phyloP scores from a whole-genome alignment of 2,888 invertebrate species.

The Dendrolimus pini region DNA sequence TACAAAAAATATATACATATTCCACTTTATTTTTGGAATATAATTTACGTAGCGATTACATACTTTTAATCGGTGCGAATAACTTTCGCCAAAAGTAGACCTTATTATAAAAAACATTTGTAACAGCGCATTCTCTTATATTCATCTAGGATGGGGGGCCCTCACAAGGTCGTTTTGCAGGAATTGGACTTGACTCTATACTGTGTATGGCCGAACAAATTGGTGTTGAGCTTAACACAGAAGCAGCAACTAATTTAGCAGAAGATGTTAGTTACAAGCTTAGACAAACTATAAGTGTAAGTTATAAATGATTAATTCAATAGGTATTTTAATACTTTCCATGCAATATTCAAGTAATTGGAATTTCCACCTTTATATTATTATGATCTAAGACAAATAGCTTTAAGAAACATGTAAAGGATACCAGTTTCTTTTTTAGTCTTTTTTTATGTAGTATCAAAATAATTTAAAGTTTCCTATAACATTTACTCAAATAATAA shows the following conservation, averaged over 20 bases:
- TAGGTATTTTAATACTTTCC: not conserved
- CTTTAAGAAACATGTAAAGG: too few relatives aligned
- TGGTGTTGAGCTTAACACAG: conserved; percentile 50
- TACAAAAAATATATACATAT: too few relatives aligned
- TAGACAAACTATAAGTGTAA: conserved; percentile 66
- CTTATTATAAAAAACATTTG: conserved; percentile 4
- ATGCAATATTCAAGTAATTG: too few relatives aligned
- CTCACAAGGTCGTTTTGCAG: conserved; percentile 66
- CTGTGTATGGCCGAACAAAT: conserved; percentile 66
- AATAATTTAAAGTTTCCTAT: too few relatives aligned
- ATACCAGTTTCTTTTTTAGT: too few relatives aligned
- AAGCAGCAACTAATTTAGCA: conserved; percentile 62
- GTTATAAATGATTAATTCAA: conserved; percentile 15
- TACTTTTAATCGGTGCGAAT: too few relatives aligned
- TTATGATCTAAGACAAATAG: too few relatives aligned
- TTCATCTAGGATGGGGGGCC: conserved; percentile 46
- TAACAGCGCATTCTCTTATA: not conserved
- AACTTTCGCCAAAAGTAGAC: not conserved
- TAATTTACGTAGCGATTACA: not conserved
- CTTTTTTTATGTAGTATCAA: too few relatives aligned
- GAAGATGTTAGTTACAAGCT: conserved; percentile 73
- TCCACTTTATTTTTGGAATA: not conserved
- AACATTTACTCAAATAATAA: too few relatives aligned
- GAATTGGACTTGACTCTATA: conserved; percentile 60
- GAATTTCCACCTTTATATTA: too few relatives aligned